Evolutionary conservation across 2,113 vertebrate species (phyloP), one percentile per base, ranked within the genome.

Genomic region (Junco hyemalis): DNA sequence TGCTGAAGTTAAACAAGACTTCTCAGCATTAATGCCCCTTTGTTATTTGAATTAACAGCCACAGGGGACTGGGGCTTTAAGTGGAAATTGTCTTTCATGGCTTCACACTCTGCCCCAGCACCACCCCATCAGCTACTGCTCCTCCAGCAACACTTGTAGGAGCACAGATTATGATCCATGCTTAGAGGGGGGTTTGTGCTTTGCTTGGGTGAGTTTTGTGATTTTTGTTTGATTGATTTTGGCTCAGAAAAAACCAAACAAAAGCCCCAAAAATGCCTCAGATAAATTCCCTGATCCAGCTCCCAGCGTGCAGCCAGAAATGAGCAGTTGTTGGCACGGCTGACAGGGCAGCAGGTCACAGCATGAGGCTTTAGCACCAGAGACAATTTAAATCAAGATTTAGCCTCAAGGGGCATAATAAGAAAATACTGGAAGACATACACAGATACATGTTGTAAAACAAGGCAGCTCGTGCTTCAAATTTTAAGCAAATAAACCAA

Each of bases 311-410:
- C 81, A 40, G 59, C 63, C 50, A 53, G 74, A 95, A 93, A 82
- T 61, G 85, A 92, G 86, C 85, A 95, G 85, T 68, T 91, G 73
- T 42, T 93, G 92, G 93, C 95, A 96, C n/a, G 42, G 65, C 63
- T 61, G 88, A 60, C 63, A 71, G 71, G 93, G 88, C 88, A 93
- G 88, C 90, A 61, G 45, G 92, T 90, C 93, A 76, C 82, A 77
- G 90, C 92, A 73, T 45, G 85, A 90, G 69, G 81, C 63, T 48
- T 53, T 73, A 95, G 83, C 92, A 88, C 66, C 70, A 83, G 57
- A 88, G 86, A 85, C 71, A 82, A 76, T 60, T 93, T 76, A 76
- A 85, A 93, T 82, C 81, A 90, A 90, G 92, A 76, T 66, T 64
- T 86, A 48, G 96, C 93, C 95, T 93, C 71, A 61, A 90, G 95